Evolutionary conservation across 1,140 invertebrate species (phyloP), one percentile per base, ranked within the genome.

Genomic region (Cotesia glomerata): DNA sequence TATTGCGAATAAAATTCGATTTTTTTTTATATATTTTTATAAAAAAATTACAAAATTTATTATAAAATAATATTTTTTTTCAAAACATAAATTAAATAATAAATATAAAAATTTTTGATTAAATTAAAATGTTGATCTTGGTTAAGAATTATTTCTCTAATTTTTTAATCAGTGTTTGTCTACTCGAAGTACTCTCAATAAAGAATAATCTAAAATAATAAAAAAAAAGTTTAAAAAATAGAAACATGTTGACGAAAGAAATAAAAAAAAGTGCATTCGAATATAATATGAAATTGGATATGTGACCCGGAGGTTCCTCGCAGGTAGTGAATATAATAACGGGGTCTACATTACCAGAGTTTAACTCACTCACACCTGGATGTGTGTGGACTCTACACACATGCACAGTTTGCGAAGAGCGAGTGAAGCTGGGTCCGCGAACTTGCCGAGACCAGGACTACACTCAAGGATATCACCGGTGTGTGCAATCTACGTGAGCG

Each of bases 241-340:
- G 52, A 67, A 52, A 18, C 2, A 65, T 67, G n/a, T 72, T 66
- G 63, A 54, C n/a, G 11, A 16, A 54, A 54, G 14, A 54, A 54
- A 54, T 54, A 14, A 54, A 54, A 16, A 54, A 16, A 16, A 54
- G 13, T 54, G n/a, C 14, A n/a, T 54, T 54, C 14, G 32, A 56
- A 71, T 39, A 64, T 32, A 13, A 54, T 58, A 32, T 14, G 16
- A 54, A 59, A 66, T 67, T 18, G 52, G 14, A 64, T 64, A 63
- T 39, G 51, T 66, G 70, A 72, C 70, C 62, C 52, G 35, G 63
- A 66, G 52, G 35, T 36, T 39, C 4, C 16, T 54, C 35, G 14
- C 63, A 72, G 63, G 70, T 72, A 72, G 63, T 65, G 45, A 51
- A 51, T 65, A 51, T 66, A 72, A 71, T 71, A 71, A 71, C 69